Conservation (phyloP, 2,888 invertebrate species). For the Chymomyza fuscimana region DNA sequence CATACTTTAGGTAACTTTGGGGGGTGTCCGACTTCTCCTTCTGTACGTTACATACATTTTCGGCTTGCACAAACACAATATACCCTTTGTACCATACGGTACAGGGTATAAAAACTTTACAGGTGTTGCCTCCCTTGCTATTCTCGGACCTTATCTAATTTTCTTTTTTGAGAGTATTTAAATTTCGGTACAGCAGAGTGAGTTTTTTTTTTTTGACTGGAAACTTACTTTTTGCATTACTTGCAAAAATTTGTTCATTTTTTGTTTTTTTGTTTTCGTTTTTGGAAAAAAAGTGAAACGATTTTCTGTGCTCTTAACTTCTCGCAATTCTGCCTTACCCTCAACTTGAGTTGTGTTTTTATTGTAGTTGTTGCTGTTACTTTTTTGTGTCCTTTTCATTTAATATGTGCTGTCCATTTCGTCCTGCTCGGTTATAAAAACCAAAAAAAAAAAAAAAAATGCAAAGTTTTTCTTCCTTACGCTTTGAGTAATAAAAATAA, state of each 20-base stretch:
- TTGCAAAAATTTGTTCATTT: constrained; percentile 15
- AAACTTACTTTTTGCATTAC: constrained; percentile 43
- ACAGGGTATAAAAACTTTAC: no score
- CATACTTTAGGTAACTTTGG: no score
- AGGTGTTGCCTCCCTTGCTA: no score
- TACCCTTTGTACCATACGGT: no score
- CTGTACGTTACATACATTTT: no score
- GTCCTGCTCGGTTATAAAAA: constrained; percentile 39
- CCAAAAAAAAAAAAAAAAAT: constrained; percentile 11
- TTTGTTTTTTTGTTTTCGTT: not conserved
- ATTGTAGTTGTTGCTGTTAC: constrained; percentile 13
- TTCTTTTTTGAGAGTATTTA: not conserved
- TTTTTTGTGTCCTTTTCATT: constrained; percentile 4
- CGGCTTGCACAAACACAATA: no score
- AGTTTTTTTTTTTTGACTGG: constrained; percentile 21
- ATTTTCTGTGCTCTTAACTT: constrained; percentile 19
- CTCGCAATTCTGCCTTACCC: constrained; percentile 5
- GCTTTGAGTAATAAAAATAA: constrained; percentile 33
- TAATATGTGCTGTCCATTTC: constrained; percentile 19
- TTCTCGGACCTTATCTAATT: no score
- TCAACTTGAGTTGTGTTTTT: not conserved
- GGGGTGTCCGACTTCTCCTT: no score
- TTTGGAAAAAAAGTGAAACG: constrained; percentile 32
- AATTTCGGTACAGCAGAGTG: not conserved
- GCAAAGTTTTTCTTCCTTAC: constrained; percentile 2